A percentile compares a stretch with the other conserved stretches of the same genome.
phyloP scores from a whole-genome alignment of 2,888 invertebrate genomes.

The Melanotus villosus region DNA sequence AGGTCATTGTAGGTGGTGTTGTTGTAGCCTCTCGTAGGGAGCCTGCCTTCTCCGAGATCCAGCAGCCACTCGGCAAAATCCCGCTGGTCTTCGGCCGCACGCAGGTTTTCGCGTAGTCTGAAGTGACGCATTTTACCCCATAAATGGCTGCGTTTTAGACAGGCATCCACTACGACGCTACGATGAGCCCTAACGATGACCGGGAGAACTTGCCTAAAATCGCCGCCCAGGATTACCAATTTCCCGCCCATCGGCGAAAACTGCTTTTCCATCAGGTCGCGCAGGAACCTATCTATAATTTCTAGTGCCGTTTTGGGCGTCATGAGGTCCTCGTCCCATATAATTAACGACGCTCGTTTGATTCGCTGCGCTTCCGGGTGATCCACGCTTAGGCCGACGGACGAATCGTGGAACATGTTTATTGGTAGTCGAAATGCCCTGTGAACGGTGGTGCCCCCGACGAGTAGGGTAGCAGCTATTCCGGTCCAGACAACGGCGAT shows the following conservation, averaged over 20 bases:
- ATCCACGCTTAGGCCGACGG: not conserved
- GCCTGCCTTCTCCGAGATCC: not conserved
- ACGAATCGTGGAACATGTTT: not conserved
- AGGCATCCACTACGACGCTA: not conserved
- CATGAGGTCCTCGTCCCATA: constrained; percentile 50
- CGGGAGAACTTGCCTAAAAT: not conserved
- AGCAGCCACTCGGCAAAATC: not conserved
- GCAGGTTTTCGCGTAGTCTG: not conserved
- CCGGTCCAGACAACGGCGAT: constrained; percentile 52
- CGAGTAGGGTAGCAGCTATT: constrained; percentile 53
- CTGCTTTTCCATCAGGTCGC: constrained; percentile 22
- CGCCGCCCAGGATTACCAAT: not conserved
- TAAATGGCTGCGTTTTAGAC: not conserved
- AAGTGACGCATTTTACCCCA: not conserved
- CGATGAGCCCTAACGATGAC: not conserved
- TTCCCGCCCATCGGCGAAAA: constrained; percentile 27
- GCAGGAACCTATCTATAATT: constrained; percentile 39
- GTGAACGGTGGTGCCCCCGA: constrained; percentile 46
- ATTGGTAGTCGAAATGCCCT: not conserved
- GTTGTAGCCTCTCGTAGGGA: not conserved
- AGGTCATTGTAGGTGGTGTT: constrained; percentile 12
- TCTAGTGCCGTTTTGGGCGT: constrained; percentile 32
- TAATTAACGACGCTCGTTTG: constrained; percentile 21
- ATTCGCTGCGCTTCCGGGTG: not conserved
- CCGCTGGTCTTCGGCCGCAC: not conserved